Conservation (phyloP, 2,113 vertebrate genomes). For the Hippocampus abdominalis region DNA sequence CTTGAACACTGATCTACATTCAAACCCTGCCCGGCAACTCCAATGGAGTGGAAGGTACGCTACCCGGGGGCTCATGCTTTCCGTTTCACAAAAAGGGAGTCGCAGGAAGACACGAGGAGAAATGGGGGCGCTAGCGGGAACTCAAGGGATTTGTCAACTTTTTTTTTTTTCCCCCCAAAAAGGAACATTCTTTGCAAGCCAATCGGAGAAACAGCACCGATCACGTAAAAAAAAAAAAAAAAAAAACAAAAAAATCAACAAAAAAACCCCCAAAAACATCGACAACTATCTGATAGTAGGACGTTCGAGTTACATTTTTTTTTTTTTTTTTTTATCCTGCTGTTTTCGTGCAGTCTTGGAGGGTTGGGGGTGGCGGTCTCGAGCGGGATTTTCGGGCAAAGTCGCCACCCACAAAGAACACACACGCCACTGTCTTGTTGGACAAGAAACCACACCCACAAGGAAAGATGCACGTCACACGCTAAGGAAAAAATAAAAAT, state of each 20-base stretch:
- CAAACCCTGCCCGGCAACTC: slow-evolving; percentile 23
- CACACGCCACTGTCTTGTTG: slow-evolving; percentile 74
- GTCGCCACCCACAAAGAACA: slow-evolving; percentile 74
- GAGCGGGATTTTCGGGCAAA: slow-evolving; percentile 58
- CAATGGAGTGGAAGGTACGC: slow-evolving; percentile 33
- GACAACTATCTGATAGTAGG: slow-evolving; percentile 25
- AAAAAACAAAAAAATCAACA: neutral
- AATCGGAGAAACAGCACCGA: neutral
- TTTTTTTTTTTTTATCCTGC: slow-evolving; percentile 42
- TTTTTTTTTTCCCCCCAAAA: neutral
- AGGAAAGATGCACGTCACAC: slow-evolving; percentile 79
- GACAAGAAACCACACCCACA: slow-evolving; percentile 65
- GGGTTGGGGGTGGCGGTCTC: slow-evolving; percentile 71
- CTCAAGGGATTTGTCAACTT: too few species aligned
- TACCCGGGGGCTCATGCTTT: slow-evolving; percentile 25
- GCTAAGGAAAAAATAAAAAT: slow-evolving; percentile 91
- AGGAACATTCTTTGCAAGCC: neutral
- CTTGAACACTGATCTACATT: slow-evolving; percentile 53
- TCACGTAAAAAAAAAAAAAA: neutral
- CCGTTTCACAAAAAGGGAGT: neutral
- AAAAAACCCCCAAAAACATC: slow-evolving; percentile 26
- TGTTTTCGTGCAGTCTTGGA: slow-evolving; percentile 35
- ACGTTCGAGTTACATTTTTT: slow-evolving; percentile 12
- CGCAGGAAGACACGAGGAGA: neutral
- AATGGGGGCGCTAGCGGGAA: too few species aligned